A percentile compares a stretch with the other conserved stretches of the same genome.
These are phyloP conservation scores for Pterophyllum scalare DNA, from an alignment of 2,113 vertebrate species.

Conservation along the genomic window DNA sequence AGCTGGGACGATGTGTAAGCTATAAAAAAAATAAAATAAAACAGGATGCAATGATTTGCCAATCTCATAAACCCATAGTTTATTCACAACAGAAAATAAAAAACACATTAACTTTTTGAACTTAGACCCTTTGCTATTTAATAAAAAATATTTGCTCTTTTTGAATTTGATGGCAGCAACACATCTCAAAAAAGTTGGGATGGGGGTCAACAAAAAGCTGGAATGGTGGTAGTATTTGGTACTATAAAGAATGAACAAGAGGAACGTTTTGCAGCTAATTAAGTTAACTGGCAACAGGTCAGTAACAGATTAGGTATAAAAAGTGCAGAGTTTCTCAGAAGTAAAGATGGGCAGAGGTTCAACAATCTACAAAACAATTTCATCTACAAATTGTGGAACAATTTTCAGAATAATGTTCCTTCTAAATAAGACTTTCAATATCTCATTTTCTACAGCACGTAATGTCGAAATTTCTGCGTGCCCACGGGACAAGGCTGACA, in stretches of 20 bases:
- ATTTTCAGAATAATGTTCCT: background rate
- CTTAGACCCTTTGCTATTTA: background rate
- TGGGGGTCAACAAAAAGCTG: background rate
- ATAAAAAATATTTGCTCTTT: background rate
- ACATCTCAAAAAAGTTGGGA: background rate
- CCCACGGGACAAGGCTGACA: background rate
- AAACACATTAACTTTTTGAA: background rate
- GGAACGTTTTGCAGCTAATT: background rate
- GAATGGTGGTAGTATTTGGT: background rate
- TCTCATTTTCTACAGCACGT: background rate
- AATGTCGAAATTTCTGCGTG: background rate
- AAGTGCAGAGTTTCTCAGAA: background rate
- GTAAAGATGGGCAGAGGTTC: background rate
- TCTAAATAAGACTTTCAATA: background rate
- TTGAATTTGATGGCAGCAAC: background rate
- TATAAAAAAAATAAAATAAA: background rate
- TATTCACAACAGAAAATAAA: background rate
- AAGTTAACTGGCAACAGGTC: background rate
- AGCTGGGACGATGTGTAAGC: background rate
- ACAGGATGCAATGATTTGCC: background rate
- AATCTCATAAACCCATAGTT: background rate
- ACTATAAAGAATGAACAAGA: background rate
- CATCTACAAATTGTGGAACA: background rate
- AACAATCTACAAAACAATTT: background rate
- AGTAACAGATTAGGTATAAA: background rate